phyloP scores from a whole-genome alignment of 2,113 vertebrate species.

The Morone saxatilis region DNA sequence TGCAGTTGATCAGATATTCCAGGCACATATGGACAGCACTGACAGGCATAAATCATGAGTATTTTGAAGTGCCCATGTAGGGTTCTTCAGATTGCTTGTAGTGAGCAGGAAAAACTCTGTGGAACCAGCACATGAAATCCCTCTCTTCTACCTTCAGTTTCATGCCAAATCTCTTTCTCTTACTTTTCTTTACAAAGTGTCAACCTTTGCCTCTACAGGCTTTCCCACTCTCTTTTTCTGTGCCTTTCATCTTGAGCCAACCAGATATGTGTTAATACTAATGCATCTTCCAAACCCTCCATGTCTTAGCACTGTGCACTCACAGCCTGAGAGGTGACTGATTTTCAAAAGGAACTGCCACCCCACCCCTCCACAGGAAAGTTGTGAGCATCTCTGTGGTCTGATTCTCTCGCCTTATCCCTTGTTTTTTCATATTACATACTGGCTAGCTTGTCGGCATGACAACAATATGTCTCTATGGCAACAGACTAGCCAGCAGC shows the following conservation, averaged over 20 bases:
- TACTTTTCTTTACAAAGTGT: constrained; percentile 37
- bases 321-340: constrained; percentile 40
- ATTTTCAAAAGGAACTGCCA: constrained; percentile 43
- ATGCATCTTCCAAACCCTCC: constrained; percentile 22
- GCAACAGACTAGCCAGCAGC: constrained; percentile 72
- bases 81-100: constrained; percentile 59
- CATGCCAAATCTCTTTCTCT: constrained; percentile 41
- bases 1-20: constrained; percentile 74
- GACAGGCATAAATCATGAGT: constrained; percentile 75
- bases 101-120: constrained; percentile 53
- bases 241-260: constrained; percentile 46
- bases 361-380: constrained; percentile 14
- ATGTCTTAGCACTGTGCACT: constrained; percentile 27
- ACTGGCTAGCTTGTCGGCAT: constrained; percentile 66
- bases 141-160: constrained; percentile 40
- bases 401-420: constrained; percentile 29
- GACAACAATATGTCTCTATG: constrained; percentile 79
- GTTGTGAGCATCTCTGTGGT: constrained; percentile 40
- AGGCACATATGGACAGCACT: constrained; percentile 68
- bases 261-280: constrained; percentile 51
- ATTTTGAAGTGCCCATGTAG: constrained; percentile 77
- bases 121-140: constrained; percentile 53
- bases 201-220: constrained; percentile 28
- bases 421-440: constrained; percentile 33
- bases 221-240: not conserved